Evolutionary conservation across 2,888 invertebrate genomes (phyloP), one percentile per base, ranked within the genome.

Genomic region (Drosophila mercatorum): DNA sequence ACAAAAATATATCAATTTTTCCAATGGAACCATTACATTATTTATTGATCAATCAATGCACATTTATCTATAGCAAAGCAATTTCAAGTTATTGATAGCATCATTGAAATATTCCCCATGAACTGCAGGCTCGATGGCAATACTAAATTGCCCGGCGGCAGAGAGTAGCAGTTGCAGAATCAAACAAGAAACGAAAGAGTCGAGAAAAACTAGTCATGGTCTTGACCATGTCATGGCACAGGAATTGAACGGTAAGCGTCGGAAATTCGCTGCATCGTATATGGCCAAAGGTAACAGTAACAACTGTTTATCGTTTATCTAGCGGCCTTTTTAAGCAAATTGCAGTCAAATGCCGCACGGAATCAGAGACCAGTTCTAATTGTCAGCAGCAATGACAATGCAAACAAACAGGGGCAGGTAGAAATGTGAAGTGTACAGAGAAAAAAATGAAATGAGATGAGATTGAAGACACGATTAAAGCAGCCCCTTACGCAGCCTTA

Each of bases 311-410:
- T 76, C 80, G 80, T 82, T 84, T 81, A 84, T 81, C 84, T 81
- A 84, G 80, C 84, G 84, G 82, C 74, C 78, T 74, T 78, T 78
- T 78, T 76, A 81, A 78, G 73, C 81, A 81, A 81, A 81, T 75
- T 75, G 75, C 74, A 80, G 78, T 78, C 80, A 76, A 75, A 76
- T 78, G 79, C 71, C 62, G 60, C 69, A 62, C 75, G 51, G 60
- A 76, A 72, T 69, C 67, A 61, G 68, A 72, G 68, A 51, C 60
- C 68, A 62, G 64, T 72, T 79, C 81, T 86, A 83, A 82, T 87
- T 87, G 80, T 80, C 62, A 58, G 60, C 75, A 58, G 60, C 75
- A 75, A 87, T 87, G 84, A 85, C 85, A 87, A 85, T 87, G 80
- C 87, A 84, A 51, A 69, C 62, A 60, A 51, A 69, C 62, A 60